A percentile compares a stretch with the other conserved stretches of the same genome.
These are phyloP conservation scores for Dinomys branickii DNA, from an alignment of 2,113 vertebrate species.

Conservation along the genomic window DNA sequence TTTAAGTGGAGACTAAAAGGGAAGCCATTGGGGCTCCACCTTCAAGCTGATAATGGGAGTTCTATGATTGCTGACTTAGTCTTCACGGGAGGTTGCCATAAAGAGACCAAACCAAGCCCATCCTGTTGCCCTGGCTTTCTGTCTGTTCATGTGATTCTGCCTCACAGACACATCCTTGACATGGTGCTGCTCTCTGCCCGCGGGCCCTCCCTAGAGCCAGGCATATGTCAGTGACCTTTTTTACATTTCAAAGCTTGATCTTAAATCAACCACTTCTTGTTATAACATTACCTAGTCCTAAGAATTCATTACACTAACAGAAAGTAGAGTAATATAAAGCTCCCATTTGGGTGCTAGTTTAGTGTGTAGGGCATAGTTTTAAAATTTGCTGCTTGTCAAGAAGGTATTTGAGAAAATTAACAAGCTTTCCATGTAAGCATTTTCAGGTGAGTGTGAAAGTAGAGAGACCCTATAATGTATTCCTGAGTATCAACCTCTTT, in stretches of 20 bases:
- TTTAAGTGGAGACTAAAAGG: not conserved
- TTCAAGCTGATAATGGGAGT: not conserved
- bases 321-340: not conserved
- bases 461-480: not conserved
- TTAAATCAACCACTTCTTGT: not conserved
- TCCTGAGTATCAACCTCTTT: not conserved
- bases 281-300: not conserved
- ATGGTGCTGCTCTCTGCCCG: no score
- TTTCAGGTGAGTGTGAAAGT: not conserved
- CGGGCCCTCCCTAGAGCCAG: no score
- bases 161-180: not conserved
- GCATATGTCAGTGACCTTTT: not conserved
- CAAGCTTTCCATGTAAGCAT: not conserved
- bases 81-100: not conserved
- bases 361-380: not conserved
- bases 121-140: no score
- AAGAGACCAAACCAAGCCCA: not conserved
- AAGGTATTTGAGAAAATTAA: not conserved
- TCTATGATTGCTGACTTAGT: not conserved
- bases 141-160: not conserved
- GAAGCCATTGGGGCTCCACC: not conserved
- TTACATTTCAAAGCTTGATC: not conserved
- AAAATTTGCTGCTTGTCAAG: not conserved
- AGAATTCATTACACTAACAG: not conserved
- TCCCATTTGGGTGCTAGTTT: not conserved